Evolutionary conservation across 2,797 vertebrate genomes (phyloP), one percentile per base, ranked within the genome.

Genomic region (Atherinosoma microstoma): DNA sequence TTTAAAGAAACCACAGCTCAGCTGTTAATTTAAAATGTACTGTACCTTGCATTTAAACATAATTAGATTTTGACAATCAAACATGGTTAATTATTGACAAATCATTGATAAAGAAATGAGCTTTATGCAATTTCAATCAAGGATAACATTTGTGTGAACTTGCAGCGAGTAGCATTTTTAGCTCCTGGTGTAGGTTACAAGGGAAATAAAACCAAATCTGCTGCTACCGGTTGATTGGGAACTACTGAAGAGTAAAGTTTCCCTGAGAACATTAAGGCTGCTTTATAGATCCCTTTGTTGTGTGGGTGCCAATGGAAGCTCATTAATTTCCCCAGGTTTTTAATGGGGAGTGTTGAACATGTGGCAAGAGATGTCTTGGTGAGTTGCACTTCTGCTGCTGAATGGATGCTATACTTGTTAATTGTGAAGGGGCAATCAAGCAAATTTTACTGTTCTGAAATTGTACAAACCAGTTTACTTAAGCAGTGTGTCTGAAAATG

Each of bases 221-320:
- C 90, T 90, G 87, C 89, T 92, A 90, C 91, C 84, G 91, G 91
- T 93, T 94, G 91, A 92, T 92, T 93, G 90, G 89, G 91, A 93
- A 92, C 91, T 92, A 93, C 87, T 90, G 91, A 91, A 91, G 90
- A 94, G 91, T 92, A 93, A 93, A 92, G 89, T 92, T 93, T 92
- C 90, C 89, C 87, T 16, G 82, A 91, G 90, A 94, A 94, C 90
- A 93, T 91, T 90, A 88, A 87, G 84, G 85, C 89, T 83, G 90
- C 91, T 94, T 94, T 94, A 93, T 93, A 91, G 92, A 92, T 93
- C 85, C 91, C 92, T 94, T 93, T 94, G 93, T 94, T 94, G 92
- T 91, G 90, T 84, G 84, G 87, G 88, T 90, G 91, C 91, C 91
- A 90, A 92, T 93, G 93, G 93, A 94, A 94, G 87, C 92, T 93